Percentiles rank a stretch among this genome's conserved stretches.
phyloP scores from a whole-genome alignment of 2,888 invertebrate species.

The Lasioglossum lativentre region DNA sequence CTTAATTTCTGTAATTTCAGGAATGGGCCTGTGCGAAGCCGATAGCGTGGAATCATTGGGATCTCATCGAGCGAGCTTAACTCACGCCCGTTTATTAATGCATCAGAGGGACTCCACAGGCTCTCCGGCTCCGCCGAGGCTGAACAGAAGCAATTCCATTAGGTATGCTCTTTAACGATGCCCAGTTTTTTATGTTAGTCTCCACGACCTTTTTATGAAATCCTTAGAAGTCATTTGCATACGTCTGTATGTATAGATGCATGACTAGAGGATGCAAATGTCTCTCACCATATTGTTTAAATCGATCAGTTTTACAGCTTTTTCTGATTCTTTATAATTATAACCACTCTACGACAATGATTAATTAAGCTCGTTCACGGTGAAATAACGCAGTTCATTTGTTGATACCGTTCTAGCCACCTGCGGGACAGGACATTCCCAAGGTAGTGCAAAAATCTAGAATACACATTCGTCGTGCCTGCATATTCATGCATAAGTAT shows the following conservation, averaged over 20 bases:
- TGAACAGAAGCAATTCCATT: constrained; percentile 96
- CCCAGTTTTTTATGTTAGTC: constrained; percentile 18
- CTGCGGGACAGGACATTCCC: constrained; percentile 97
- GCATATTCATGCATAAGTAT: constrained; percentile 68
- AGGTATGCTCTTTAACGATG: constrained; percentile 87
- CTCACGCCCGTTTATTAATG: constrained; percentile 89
- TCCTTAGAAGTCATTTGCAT: constrained; percentile 54
- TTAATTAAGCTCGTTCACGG: constrained; percentile 53
- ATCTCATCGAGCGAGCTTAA: constrained; percentile 90
- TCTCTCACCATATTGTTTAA: constrained; percentile 46
- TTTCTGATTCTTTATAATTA: constrained; percentile 47
- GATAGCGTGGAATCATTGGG: constrained; percentile 95
- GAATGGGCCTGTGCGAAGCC: constrained; percentile 91
- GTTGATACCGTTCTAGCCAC: constrained; percentile 88
- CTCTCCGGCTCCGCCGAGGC: constrained; percentile 90
- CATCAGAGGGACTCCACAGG: constrained; percentile 85
- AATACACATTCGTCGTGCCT: constrained; percentile 69
- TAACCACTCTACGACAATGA: constrained; percentile 51
- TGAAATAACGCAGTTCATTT: constrained; percentile 71
- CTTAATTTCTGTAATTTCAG: constrained; percentile 62
- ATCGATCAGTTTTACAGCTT: constrained; percentile 48
- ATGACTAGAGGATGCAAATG: constrained; percentile 62
- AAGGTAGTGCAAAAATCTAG: constrained; percentile 88
- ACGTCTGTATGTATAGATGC: constrained; percentile 57
- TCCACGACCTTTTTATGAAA: constrained; percentile 31